phyloP scores from a whole-genome alignment of 53 echinoderm and acorn worm genomes.

The Holothuria scabra region DNA sequence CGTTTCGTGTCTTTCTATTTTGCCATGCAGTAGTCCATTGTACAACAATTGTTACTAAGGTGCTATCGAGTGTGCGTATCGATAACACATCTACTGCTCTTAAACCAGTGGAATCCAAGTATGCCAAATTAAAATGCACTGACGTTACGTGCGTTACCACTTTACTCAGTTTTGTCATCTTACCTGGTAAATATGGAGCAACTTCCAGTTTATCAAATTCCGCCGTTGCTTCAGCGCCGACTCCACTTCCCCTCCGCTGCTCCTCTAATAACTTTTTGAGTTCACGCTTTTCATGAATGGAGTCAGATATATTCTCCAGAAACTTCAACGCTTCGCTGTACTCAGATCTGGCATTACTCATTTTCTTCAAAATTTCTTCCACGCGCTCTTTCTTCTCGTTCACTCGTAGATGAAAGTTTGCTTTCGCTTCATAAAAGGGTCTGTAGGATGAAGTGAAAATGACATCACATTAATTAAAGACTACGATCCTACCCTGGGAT shows the following conservation, averaged over 20 bases:
- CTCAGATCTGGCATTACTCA: constrained; percentile 62
- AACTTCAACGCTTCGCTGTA: constrained; percentile 76
- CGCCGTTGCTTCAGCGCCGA: constrained; percentile 19
- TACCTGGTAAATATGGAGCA: constrained; percentile 21
- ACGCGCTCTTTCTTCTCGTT: constrained; percentile 73
- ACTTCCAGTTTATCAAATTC: constrained; percentile 14
- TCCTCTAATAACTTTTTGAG: constrained; percentile 10
- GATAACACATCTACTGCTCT: too few relatives aligned
- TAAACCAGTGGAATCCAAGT: too few relatives aligned
- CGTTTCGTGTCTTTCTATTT: too few relatives aligned
- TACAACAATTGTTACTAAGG: too few relatives aligned
- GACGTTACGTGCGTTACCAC: too few relatives aligned
- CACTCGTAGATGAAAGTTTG: constrained; percentile 68
- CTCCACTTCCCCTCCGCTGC: constrained; percentile 39
- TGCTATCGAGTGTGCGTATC: too few relatives aligned
- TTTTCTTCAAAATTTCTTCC: constrained; percentile 60
- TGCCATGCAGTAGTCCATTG: too few relatives aligned
- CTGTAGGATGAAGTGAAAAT: constrained; percentile 35
- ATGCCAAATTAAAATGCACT: too few relatives aligned
- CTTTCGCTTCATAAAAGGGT: constrained; percentile 74
- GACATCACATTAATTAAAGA: too few relatives aligned
- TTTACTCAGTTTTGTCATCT: too few relatives aligned
- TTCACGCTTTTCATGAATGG: constrained; percentile 81
- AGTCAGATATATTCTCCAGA: constrained; percentile 90
- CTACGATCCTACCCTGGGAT: too few relatives aligned